Percentiles rank a stretch among this genome's conserved stretches.
Evolutionary conservation across 2,888 invertebrate species (phyloP).

Genomic region (Hydrotaea diabolus): DNA sequence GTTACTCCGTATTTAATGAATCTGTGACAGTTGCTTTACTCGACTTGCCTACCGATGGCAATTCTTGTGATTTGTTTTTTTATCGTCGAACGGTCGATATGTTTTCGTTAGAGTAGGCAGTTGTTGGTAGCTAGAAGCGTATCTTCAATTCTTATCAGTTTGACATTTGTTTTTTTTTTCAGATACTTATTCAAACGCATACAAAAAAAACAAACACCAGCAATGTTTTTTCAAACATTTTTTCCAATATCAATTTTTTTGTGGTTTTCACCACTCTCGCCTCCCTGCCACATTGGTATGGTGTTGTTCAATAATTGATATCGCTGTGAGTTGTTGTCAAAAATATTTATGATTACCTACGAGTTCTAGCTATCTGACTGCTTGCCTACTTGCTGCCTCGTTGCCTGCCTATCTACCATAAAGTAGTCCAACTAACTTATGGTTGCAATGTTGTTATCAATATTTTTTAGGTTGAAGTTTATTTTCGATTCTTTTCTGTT

Average conservation of each 20-base stretch:
- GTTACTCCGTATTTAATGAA: neutral
- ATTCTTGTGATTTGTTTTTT: constrained; percentile 20
- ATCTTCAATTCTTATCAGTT: constrained; percentile 32
- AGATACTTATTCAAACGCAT: no score
- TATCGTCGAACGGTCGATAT: neutral
- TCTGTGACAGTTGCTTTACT: constrained; percentile 7
- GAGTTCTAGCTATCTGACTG: no score
- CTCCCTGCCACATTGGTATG: neutral
- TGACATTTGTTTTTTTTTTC: constrained; percentile 29
- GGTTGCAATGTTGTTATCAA: constrained; percentile 18
- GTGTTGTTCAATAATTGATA: constrained; percentile 18
- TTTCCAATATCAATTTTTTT: neutral
- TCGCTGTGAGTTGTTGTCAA: constrained; percentile 13
- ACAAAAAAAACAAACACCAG: neutral
- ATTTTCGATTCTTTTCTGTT: neutral
- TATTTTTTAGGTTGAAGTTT: neutral
- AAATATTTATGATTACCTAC: constrained; percentile 29
- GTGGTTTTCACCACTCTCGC: neutral
- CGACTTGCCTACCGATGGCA: neutral
- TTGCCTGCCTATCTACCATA: constrained; percentile 15
- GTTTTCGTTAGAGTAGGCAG: neutral
- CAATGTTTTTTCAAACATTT: neutral
- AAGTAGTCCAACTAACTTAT: neutral
- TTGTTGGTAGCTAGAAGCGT: constrained; percentile 7
- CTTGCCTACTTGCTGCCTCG: no score